A percentile compares a stretch with the other conserved stretches of the same genome.
These are phyloP conservation scores for Copidosoma floridanum DNA, from an alignment of 1,140 invertebrate genomes.

Conservation along the genomic window DNA sequence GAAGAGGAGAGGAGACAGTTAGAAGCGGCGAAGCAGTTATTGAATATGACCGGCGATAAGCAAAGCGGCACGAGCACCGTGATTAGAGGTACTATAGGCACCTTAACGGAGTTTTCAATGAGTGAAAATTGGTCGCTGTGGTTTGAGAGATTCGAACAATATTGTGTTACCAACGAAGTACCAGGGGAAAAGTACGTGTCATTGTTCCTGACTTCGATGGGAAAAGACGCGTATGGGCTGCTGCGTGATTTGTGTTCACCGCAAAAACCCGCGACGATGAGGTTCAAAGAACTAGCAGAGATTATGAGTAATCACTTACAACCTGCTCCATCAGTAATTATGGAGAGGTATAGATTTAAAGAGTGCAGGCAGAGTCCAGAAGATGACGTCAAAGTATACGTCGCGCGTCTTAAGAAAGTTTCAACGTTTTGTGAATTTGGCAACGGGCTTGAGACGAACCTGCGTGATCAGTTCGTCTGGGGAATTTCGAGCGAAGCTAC, in stretches of 20 bases:
- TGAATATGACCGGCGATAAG: too few species aligned
- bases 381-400: neutral
- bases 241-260: conserved; percentile 36
- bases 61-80: too few species aligned
- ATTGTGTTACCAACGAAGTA: conserved; percentile 35
- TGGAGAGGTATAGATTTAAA: too few species aligned
- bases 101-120: neutral
- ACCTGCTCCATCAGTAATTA: conserved; percentile 36
- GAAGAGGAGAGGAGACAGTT: too few species aligned
- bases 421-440: neutral
- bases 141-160: conserved; percentile 33
- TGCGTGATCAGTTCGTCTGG: too few species aligned
- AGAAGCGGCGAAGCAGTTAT: too few species aligned
- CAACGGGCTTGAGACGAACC: too few species aligned
- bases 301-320: conserved; percentile 39
- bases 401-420: neutral
- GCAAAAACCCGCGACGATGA: conserved; percentile 28
- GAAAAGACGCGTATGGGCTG: neutral
- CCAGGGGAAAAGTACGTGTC: conserved; percentile 28
- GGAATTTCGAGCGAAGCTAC: neutral
- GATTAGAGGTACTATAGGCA: neutral
- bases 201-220: conserved; percentile 39
- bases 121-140: conserved; percentile 19
- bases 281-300: conserved; percentile 32
- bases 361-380: too few species aligned